phyloP scores from a whole-genome alignment of 2,888 invertebrate genomes.

The Ochropleura plecta region DNA sequence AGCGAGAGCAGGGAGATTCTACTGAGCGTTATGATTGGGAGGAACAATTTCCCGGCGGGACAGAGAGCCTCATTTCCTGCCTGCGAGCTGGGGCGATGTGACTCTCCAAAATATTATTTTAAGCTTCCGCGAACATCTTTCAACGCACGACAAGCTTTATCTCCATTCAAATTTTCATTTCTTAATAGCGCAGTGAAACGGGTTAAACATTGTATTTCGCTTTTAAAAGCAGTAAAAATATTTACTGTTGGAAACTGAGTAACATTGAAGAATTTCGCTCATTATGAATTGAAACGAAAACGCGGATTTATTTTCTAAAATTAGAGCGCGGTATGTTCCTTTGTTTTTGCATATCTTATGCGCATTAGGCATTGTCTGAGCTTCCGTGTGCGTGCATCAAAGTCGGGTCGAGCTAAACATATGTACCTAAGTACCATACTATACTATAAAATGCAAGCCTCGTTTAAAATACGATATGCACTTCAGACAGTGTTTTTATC shows the following conservation, averaged over 20 bases:
- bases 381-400: conserved; percentile 79
- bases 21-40: conserved; percentile 87
- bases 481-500: conserved; percentile 69
- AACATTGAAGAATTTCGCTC: conserved; percentile 47
- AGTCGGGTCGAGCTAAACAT: conserved; percentile 75
- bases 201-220: conserved; percentile 60
- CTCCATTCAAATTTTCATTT: conserved; percentile 68
- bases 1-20: conserved; percentile 84
- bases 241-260: conserved; percentile 44
- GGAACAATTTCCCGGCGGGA: conserved; percentile 89
- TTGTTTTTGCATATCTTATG: conserved; percentile 41
- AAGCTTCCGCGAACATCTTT: conserved; percentile 86
- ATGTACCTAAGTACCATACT: too few relatives aligned
- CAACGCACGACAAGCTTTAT: conserved; percentile 82
- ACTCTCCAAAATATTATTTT: conserved; percentile 88
- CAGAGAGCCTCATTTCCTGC: conserved; percentile 89
- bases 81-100: conserved; percentile 78
- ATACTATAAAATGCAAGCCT: conserved; percentile 73
- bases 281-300: conserved; percentile 54
- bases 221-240: conserved; percentile 52
- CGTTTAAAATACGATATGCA: conserved; percentile 74
- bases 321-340: conserved; percentile 30
- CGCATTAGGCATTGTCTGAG: conserved; percentile 69
- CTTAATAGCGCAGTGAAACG: conserved; percentile 60
- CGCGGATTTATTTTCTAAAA: conserved; percentile 38